Base-by-base conservation (phyloP, 2,113 vertebrate genomes). In the Cisticola juncidis region DNA sequence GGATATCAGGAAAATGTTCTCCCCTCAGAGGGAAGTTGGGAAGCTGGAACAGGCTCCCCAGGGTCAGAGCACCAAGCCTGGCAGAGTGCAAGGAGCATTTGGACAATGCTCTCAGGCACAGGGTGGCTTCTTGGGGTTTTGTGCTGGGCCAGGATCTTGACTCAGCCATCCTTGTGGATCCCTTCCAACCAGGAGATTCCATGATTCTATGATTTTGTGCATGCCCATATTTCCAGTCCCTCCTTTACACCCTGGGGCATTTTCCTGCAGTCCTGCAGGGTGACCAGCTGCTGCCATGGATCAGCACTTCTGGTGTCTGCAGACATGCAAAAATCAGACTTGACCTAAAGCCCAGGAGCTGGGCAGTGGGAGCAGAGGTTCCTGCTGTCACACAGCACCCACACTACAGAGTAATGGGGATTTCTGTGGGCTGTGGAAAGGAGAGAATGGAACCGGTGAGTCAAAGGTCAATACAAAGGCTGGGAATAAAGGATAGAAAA, bases 401-500 rank as follows among this genome's bases (percentile, higher is more conserved):
- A 33, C 25, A 5, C 56, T 6, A 24, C 66, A 2, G 40, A 31
- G 35, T 11, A 44, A 88, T 4, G 36, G 48, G 25, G 24, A 65
- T 72, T 74, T 45, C 51, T 71, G 71, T 51, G 14, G 20, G 17
- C 61, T 25, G 22, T 40, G 79, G 54, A 77, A 72, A 74, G 72
- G 48, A 23, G 4, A 38, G 57, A 92, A 88, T 0, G 0, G 53
- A 77, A 60, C 14, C 0, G 0, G 14, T 14, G 83, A 94, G 66
- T 38, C 71, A 91, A 96, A 94, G 90, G 88, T 78, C 90, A 83
- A 19, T 86, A 86, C 36, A 62, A 88, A 70, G 78, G 45, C 81
- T 86, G 73, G 48, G 84, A 74, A 83, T 86, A 94, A 95, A 90
- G 71, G 45, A 83, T 2, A 71, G 83, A 87, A 94, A 86, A 95